phyloP scores from a whole-genome alignment of 1,140 invertebrate species.

The Ericerus pela region DNA sequence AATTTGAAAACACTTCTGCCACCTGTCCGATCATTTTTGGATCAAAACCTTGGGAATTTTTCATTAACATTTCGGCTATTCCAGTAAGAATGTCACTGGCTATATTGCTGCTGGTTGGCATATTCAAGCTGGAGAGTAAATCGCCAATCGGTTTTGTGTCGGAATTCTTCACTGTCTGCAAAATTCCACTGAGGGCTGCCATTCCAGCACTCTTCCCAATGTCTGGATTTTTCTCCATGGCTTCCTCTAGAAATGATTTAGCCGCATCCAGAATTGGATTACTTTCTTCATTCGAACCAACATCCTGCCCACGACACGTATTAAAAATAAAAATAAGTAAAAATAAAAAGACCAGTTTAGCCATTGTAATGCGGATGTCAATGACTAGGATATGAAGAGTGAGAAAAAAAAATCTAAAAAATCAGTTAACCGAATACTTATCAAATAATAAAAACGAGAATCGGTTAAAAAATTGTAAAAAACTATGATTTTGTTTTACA shows the following conservation, averaged over 20 bases:
- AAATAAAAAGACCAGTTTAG: no score
- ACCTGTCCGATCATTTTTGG: slow-evolving; percentile 37
- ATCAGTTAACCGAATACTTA: no score
- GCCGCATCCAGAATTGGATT: slow-evolving; percentile 27
- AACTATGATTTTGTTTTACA: no score
- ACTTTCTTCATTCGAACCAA: no score
- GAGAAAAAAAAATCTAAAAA: no score
- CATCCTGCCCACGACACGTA: no score
- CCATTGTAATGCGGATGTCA: no score
- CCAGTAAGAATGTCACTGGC: slow-evolving; percentile 16
- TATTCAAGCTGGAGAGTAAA: slow-evolving; percentile 28
- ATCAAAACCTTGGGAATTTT: slow-evolving; percentile 37
- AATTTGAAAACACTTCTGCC: slow-evolving; percentile 33
- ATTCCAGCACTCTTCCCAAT: slow-evolving; percentile 9
- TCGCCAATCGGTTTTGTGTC: slow-evolving; percentile 19
- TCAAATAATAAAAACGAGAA: no score
- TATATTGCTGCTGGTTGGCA: slow-evolving; percentile 28
- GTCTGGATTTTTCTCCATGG: slow-evolving; percentile 15
- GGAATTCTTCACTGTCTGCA: slow-evolving; percentile 16
- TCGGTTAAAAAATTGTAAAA: no score
- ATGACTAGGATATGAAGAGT: no score
- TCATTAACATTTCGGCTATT: slow-evolving; percentile 21
- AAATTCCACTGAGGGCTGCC: slow-evolving; percentile 14
- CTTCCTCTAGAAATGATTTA: slow-evolving; percentile 22
- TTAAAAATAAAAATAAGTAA: no score